A percentile compares a stretch with the other conserved stretches of the same genome.
These are phyloP conservation scores for Picathartes gymnocephalus DNA, from an alignment of 2,113 vertebrate species.

Conservation along the genomic window DNA sequence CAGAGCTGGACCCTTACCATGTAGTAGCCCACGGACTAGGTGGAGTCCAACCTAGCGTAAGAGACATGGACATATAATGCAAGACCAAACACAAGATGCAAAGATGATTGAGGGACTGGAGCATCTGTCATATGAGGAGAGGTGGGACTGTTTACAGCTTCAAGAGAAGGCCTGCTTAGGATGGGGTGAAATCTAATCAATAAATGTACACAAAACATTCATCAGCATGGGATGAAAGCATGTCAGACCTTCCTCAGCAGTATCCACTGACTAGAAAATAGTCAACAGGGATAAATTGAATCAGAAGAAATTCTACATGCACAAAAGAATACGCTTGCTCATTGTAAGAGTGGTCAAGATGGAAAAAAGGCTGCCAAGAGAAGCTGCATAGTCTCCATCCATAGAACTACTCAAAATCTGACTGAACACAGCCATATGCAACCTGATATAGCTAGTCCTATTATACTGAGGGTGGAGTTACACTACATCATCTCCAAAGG, in stretches of 20 bases:
- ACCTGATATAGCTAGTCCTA: neutral
- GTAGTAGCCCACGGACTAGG: neutral
- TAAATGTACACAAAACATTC: fast-evolving
- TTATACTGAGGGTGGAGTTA: neutral
- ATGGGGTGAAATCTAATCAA: neutral
- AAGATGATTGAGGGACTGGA: neutral
- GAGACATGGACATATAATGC: fast-evolving
- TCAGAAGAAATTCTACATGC: neutral
- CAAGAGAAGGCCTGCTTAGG: neutral
- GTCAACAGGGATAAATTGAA: neutral
- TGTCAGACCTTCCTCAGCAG: neutral
- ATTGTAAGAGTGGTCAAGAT: neutral
- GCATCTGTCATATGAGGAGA: neutral
- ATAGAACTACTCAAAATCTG: neutral
- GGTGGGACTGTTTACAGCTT: neutral
- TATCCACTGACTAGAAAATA: neutral
- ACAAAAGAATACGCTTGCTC: neutral
- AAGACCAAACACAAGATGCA: neutral
- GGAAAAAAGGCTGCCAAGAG: neutral
- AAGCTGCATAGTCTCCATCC: neutral
- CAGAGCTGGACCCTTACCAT: neutral
- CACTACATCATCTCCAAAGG: neutral
- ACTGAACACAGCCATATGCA: neutral
- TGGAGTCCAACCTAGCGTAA: neutral
- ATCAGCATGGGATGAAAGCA: neutral